Conservation (phyloP, 2,888 invertebrate species). For the Ormyrus rosae region DNA sequence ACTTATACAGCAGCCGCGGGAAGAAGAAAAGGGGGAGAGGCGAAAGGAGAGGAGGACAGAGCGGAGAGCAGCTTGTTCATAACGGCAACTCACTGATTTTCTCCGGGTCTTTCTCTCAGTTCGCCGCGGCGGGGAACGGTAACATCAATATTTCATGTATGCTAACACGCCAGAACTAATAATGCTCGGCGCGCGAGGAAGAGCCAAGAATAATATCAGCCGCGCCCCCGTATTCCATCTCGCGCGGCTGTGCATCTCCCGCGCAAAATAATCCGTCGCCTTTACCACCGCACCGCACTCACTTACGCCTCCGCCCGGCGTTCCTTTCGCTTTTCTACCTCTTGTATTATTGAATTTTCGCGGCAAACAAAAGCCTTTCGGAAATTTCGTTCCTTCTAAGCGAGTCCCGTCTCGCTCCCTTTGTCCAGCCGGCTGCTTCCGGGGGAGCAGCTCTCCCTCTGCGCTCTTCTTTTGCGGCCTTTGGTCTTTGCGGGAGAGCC, state of each 20-base stretch:
- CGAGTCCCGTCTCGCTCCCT: no score
- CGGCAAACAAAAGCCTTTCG: constrained; percentile 56
- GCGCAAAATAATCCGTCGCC: constrained; percentile 31
- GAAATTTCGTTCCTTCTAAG: constrained; percentile 45
- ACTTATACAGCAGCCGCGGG: background rate
- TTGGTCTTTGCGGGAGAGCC: no score
- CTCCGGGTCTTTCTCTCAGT: constrained; percentile 1
- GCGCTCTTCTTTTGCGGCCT: constrained; percentile 2
- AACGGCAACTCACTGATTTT: background rate
- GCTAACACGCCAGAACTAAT: constrained; percentile 76
- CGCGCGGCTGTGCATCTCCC: background rate
- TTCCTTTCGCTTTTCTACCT: no score
- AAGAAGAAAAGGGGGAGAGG: background rate
- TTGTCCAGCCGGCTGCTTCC: no score
- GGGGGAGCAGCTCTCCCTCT: background rate
- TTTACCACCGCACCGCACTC: constrained; percentile 22
- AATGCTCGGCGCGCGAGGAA: constrained; percentile 72
- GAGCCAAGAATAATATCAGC: constrained; percentile 75
- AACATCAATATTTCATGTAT: constrained; percentile 76
- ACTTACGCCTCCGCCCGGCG: constrained; percentile 19
- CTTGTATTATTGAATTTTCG: constrained; percentile 57
- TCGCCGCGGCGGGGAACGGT: constrained; percentile 59
- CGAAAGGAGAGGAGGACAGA: no score
- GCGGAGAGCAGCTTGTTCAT: constrained; percentile 23
- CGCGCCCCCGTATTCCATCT: constrained; percentile 40